Base-by-base conservation (phyloP, 1,140 invertebrate genomes). In the Caerostris darwini region DNA sequence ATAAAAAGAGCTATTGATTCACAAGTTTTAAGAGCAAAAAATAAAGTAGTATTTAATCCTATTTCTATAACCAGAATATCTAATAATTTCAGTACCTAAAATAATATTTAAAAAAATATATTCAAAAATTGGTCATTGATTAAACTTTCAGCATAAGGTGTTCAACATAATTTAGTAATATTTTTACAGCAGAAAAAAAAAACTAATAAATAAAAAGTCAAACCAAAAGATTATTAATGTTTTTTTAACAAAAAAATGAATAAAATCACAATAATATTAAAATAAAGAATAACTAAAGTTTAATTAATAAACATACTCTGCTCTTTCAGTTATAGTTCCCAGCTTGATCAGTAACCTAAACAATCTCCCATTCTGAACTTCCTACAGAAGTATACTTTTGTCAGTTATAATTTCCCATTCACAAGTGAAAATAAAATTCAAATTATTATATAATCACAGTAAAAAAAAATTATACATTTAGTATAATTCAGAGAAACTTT, bases 361-460 rank as follows among this genome's bases (percentile, higher is more conserved):
- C 0, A 99, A 96, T 94, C 99, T 97, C 0, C 98, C 98, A 96
- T 99, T 99, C 96, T 99, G 99, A 93, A 99, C 97, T 96, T 99
- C 99, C 96, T 96, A 94, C 67, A 95, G 77, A 94, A 61, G 57
- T 50, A 10, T 82, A 34, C 34, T 34, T 34, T 1, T 34, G 34
- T 34, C 34, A 34, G 34, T 34, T 34, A 34, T 34, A 34, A 34
- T 34, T 34, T 34, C 34, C 61, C 61, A 17, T 64, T 64, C 61
- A 10, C 8, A 34, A 34, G 34, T 34, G 34, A 34, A 34, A 34
- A 34, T 34, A 34, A 34, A 34, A 34, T 34, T 34, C 34, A 34
- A 34, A 34, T 34, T 34, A 34, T 34, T 34, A 34, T 34, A 34
- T 34, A 34, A 34, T 34, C 34, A 34, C 34, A 34, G 34, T 34